These are phyloP conservation scores for Sialia sialis DNA, from an alignment of 2,113 vertebrate genomes.

Conservation along the genomic window DNA sequence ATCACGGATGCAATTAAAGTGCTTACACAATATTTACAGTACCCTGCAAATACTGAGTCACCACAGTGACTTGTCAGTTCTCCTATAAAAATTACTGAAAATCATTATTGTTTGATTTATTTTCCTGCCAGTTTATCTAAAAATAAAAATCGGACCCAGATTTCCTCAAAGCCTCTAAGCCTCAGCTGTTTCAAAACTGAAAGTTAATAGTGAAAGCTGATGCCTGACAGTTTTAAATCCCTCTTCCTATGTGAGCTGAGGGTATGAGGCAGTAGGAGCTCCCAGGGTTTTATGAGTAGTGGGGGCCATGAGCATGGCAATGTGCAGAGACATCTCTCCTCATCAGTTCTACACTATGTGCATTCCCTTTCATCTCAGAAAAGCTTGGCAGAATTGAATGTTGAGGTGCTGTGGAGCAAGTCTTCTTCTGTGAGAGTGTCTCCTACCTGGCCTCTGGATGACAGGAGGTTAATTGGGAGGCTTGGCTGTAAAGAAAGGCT, in stretches of 20 bases:
- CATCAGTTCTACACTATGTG: fast-evolving
- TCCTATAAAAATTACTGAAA: slow-evolving; percentile 32
- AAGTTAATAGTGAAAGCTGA: slow-evolving; percentile 1
- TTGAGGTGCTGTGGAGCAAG: not conserved
- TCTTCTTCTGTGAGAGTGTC: not conserved
- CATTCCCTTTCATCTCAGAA: not conserved
- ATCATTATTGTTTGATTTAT: slow-evolving; percentile 40
- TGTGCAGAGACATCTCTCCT: not conserved
- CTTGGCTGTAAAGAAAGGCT: not conserved
- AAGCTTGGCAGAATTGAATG: not conserved
- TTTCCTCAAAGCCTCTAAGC: not conserved
- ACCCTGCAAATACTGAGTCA: slow-evolving; percentile 13
- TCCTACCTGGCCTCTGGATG: not conserved
- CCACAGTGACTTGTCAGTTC: not conserved
- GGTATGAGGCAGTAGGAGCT: not conserved
- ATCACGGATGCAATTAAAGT: not conserved
- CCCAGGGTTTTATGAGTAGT: not conserved
- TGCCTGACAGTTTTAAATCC: slow-evolving; percentile 3
- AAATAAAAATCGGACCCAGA: slow-evolving; percentile 25
- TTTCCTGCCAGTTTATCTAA: slow-evolving; percentile 36
- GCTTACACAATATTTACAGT: not conserved
- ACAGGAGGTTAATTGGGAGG: not conserved
- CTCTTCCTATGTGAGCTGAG: not conserved
- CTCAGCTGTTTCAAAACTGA: slow-evolving; percentile 39
- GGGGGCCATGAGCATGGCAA: fast-evolving